phyloP scores from a whole-genome alignment of 2,113 vertebrate species.

The Oplegnathus fasciatus region DNA sequence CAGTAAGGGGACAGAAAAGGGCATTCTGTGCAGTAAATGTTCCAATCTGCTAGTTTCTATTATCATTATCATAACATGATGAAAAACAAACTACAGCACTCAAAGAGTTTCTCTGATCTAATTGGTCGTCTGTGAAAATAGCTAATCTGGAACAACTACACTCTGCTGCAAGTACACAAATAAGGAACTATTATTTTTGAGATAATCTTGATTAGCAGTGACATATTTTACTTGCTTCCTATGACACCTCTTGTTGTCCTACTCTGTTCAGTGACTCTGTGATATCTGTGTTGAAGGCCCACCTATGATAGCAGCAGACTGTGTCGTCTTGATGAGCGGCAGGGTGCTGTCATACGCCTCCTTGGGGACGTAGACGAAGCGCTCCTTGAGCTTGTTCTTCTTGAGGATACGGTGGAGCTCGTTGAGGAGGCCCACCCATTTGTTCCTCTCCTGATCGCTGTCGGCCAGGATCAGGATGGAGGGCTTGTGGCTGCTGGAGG shows the following conservation, averaged over 20 bases:
- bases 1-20: slow-evolving; percentile 10
- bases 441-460: slow-evolving; percentile 94
- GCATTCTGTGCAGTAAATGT: not conserved
- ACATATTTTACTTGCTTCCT: not conserved
- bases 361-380: slow-evolving; percentile 96
- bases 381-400: slow-evolving; percentile 98
- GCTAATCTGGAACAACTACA: not conserved
- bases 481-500: slow-evolving; percentile 91
- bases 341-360: slow-evolving; percentile 98
- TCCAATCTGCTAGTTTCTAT: slow-evolving; percentile 13
- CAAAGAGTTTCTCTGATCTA: not conserved
- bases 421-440: slow-evolving; percentile 95
- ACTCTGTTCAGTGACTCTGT: not conserved
- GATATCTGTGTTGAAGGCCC: not conserved
- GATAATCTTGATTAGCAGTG: not conserved
- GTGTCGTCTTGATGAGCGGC: slow-evolving; percentile 98
- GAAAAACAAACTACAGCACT: not conserved
- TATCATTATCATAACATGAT: slow-evolving; percentile 18
- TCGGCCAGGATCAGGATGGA: slow-evolving; percentile 97
- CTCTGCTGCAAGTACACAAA: not conserved
- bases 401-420: slow-evolving; percentile 96
- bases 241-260: not conserved
- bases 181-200: not conserved
- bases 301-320: slow-evolving; percentile 92
- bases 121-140: not conserved